phyloP scores from a whole-genome alignment of 2,113 vertebrate genomes.

The Peromyscus polionotus region DNA sequence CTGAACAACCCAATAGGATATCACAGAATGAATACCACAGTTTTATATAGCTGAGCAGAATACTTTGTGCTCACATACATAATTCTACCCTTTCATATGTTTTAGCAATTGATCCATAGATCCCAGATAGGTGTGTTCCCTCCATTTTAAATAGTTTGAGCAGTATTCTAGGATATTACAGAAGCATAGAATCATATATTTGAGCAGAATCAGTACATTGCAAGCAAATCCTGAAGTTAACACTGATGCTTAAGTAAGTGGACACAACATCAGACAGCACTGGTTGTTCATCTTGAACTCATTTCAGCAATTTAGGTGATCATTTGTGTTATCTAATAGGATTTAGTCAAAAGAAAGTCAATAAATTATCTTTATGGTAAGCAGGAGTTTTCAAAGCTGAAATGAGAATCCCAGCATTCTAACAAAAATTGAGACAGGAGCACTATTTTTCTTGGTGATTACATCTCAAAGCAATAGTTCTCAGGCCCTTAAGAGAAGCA shows the following conservation, averaged over 20 bases:
- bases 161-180: background rate
- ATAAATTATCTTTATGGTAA: background rate
- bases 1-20: background rate
- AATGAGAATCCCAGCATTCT: background rate
- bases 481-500: background rate
- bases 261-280: background rate
- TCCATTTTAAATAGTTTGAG: background rate
- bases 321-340: background rate
- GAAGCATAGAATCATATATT: background rate
- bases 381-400: background rate
- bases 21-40: background rate
- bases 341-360: background rate
- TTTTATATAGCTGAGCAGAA: background rate
- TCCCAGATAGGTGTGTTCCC: no score
- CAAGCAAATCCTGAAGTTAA: background rate
- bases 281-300: background rate
- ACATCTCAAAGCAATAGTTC: background rate
- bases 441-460: background rate
- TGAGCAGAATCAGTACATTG: background rate
- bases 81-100: background rate
- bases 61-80: background rate
- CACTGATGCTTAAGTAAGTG: background rate
- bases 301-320: background rate
- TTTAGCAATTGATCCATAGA: background rate
- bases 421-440: background rate